Evolutionary conservation across 1,140 invertebrate genomes (phyloP).

Genomic region (Pogonomyrmex barbatus): DNA sequence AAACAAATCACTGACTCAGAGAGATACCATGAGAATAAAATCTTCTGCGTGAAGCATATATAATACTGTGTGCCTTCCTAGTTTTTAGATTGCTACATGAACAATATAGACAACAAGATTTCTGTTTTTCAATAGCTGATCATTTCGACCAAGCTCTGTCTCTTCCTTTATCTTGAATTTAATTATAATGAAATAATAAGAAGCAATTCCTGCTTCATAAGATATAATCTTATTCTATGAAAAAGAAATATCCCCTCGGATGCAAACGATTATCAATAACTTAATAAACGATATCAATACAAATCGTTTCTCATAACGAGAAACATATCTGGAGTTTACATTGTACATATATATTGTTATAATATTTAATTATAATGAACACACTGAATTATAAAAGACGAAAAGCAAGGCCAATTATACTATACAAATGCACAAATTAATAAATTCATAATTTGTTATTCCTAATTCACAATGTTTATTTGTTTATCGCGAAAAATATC

Average conservation of each 20-base stretch:
- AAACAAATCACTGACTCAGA: constrained; percentile 45
- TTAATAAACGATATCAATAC: constrained; percentile 14
- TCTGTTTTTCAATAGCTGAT: constrained; percentile 11
- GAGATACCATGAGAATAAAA: constrained; percentile 64
- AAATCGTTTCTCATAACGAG: constrained; percentile 32
- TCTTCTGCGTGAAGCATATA: constrained; percentile 60
- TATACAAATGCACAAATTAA: constrained; percentile 33
- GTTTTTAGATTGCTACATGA: constrained; percentile 49
- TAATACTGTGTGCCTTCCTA: constrained; percentile 47
- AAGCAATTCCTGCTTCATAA: not conserved
- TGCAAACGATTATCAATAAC: constrained; percentile 41
- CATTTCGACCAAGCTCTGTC: constrained; percentile 32
- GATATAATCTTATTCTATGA: constrained; percentile 3
- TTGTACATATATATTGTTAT: constrained; percentile 42
- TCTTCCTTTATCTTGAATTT: constrained; percentile 26
- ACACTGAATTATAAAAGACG: not conserved
- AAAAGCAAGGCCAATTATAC: constrained; percentile 23
- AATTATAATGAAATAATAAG: constrained; percentile 31
- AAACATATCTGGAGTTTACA: constrained; percentile 31
- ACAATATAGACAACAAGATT: constrained; percentile 8
- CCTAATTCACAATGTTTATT: constrained; percentile 21
- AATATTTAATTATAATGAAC: constrained; percentile 23
- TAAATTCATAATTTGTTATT: constrained; percentile 35
- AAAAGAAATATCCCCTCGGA: constrained; percentile 6
- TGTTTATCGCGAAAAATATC: not conserved